Percentiles rank a stretch among this genome's conserved stretches.
Evolutionary conservation across 1,140 invertebrate genomes (phyloP).

Genomic region (Drosophila chauvacae): DNA sequence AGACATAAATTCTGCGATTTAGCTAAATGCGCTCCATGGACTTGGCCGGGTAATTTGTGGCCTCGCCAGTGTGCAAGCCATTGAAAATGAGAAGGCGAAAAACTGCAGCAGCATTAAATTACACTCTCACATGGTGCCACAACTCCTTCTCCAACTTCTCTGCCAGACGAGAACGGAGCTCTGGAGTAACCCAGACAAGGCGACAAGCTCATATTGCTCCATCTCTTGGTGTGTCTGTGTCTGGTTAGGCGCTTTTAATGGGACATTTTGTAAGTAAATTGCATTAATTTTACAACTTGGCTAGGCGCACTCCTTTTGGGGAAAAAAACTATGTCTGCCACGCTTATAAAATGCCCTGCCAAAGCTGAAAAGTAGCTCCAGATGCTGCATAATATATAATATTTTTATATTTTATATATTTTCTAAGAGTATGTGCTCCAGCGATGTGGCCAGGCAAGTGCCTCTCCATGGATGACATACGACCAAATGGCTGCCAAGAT

Average conservation of each 20-base stretch:
- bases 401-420: neutral
- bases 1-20: constrained; percentile 81
- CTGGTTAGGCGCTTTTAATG: constrained; percentile 69
- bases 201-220: constrained; percentile 74
- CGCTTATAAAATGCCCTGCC: neutral
- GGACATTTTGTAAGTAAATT: constrained; percentile 79
- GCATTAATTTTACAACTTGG: constrained; percentile 73
- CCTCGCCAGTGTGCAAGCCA: constrained; percentile 13
- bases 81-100: constrained; percentile 20
- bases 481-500: constrained; percentile 36
- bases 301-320: constrained; percentile 3
- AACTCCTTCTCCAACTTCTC: constrained; percentile 4
- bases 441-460: neutral
- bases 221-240: constrained; percentile 13
- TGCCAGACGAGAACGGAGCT: neutral
- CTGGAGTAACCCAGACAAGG: constrained; percentile 45
- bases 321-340: neutral
- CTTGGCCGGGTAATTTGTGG: constrained; percentile 76
- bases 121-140: constrained; percentile 37
- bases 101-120: constrained; percentile 76
- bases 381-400: neutral
- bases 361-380: neutral
- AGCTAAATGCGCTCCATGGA: constrained; percentile 75
- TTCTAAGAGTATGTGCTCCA: neutral
- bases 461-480: constrained; percentile 32